A percentile compares a stretch with the other conserved stretches of the same genome.
These are phyloP conservation scores for Sycophila sp. DNA, from an alignment of 1,140 invertebrate species.

Conservation along the genomic window DNA sequence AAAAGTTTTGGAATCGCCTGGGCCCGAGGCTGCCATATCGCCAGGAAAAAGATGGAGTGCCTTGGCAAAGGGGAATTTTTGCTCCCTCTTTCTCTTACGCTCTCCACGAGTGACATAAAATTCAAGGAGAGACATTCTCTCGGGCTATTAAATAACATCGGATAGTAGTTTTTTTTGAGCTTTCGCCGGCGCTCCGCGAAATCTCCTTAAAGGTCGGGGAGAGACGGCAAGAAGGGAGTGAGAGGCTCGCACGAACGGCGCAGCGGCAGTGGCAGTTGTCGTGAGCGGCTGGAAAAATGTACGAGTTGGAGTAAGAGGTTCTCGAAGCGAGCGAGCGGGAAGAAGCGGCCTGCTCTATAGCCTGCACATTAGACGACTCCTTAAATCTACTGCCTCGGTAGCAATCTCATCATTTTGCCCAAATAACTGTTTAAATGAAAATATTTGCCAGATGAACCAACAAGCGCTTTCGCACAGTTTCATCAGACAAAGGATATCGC, in stretches of 20 bases:
- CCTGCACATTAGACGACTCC: too few species aligned
- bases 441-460: too few species aligned
- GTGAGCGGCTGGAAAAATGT: constrained; percentile 2
- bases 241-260: background rate
- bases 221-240: background rate
- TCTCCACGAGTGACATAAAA: background rate
- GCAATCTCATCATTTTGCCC: too few species aligned
- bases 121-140: constrained; percentile 11
- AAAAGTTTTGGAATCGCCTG: background rate
- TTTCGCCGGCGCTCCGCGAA: constrained; percentile 4
- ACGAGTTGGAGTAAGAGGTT: constrained; percentile 17
- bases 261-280: background rate
- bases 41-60: background rate
- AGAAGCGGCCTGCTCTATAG: background rate
- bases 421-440: too few species aligned
- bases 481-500: too few species aligned
- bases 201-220: background rate
- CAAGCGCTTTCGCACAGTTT: too few species aligned
- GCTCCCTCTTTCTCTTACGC: background rate
- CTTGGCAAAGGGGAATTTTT: too few species aligned
- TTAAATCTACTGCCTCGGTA: too few species aligned
- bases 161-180: constrained; percentile 12
- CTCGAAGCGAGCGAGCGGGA: background rate
- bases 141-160: constrained; percentile 16
- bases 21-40: background rate